These are phyloP conservation scores for Loris lydekkerianus DNA, from an alignment of 2,797 vertebrate genomes.

Conservation along the genomic window DNA sequence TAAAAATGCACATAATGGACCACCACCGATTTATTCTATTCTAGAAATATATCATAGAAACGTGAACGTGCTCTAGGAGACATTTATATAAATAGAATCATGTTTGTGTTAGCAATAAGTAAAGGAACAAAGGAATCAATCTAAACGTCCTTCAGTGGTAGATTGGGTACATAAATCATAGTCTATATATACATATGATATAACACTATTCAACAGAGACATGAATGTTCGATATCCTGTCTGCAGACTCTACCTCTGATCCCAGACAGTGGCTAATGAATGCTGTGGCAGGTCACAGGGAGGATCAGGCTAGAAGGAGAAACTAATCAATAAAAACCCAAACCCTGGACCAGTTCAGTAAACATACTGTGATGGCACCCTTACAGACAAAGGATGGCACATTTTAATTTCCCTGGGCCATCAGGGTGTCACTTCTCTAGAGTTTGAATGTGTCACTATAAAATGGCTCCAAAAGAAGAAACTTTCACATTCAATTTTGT, in stretches of 20 bases:
- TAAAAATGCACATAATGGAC: background rate
- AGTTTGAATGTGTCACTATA: constrained; percentile 60
- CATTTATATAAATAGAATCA: constrained; percentile 28
- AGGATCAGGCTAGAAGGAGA: background rate
- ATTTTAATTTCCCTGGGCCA: constrained; percentile 65
- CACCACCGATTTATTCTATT: constrained; percentile 11
- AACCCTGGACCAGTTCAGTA: background rate
- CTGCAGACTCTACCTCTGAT: background rate
- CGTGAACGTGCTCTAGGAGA: background rate
- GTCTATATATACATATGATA: background rate
- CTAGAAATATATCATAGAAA: constrained; percentile 49
- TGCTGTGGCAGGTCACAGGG: background rate
- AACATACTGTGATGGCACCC: background rate
- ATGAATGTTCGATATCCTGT: background rate
- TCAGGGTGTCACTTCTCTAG: constrained; percentile 43
- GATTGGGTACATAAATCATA: constrained; percentile 32
- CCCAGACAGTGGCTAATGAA: background rate
- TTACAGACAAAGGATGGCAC: constrained; percentile 37
- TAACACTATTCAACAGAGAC: background rate
- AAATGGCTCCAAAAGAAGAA: constrained; percentile 72
- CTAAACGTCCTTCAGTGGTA: background rate
- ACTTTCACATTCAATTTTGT: constrained; percentile 69
- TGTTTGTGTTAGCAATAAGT: constrained; percentile 13
- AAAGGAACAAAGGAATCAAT: constrained; percentile 49
- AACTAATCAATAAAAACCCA: constrained; percentile 3